These are phyloP conservation scores for Macrotus californicus DNA, from an alignment of 2,113 vertebrate genomes.

Conservation along the genomic window DNA sequence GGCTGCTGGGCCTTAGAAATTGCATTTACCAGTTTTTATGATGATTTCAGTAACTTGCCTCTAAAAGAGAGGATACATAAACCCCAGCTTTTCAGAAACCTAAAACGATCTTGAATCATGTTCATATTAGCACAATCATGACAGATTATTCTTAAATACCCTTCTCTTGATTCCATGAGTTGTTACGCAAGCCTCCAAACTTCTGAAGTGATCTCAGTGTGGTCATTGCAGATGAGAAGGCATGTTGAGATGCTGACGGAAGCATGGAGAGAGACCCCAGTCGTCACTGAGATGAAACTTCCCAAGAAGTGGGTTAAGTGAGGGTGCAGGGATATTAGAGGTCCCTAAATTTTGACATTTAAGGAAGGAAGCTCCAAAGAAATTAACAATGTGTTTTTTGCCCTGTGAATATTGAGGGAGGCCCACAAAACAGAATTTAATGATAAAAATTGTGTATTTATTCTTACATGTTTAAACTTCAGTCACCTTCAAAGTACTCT, in stretches of 20 bases:
- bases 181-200: neutral
- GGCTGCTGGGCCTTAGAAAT: neutral
- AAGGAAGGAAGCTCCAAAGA: neutral
- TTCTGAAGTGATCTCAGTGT: neutral
- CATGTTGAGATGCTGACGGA: neutral
- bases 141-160: neutral
- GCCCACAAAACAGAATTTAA: no score
- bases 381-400: neutral
- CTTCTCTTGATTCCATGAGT: neutral
- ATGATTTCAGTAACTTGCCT: neutral
- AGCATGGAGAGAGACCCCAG: neutral
- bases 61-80: neutral
- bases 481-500: no score
- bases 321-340: neutral
- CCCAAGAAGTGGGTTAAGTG: neutral
- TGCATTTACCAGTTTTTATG: neutral
- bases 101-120: neutral
- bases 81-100: neutral
- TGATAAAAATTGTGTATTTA: no score
- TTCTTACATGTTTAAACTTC: no score
- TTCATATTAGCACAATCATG: neutral
- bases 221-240: neutral
- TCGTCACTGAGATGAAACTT: neutral
- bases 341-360: neutral
- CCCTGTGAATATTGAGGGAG: neutral